Evolutionary conservation across 2,797 vertebrate genomes (phyloP), one percentile per base, ranked within the genome.

Genomic region (Takifugu ocellatus): DNA sequence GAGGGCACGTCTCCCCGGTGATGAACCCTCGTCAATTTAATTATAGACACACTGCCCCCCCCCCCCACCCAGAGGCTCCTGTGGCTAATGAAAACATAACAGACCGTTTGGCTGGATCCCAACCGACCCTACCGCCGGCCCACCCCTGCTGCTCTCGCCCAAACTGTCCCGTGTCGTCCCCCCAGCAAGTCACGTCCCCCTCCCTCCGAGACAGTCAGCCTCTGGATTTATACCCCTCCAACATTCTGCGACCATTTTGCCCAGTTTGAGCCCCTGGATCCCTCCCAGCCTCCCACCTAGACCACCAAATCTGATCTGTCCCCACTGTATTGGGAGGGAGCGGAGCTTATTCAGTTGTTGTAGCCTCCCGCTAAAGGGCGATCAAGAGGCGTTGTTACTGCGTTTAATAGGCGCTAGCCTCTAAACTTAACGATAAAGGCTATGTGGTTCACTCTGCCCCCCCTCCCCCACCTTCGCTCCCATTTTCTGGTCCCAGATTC

Each of bases 81-180:
- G 79, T 66, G 69, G 63, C 79, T 82, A 78, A 84, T 86, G 74
- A 84, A 82, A 86, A 82, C 76, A 84, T 55, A 79, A 81, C 77
- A 80, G 61, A 62, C 59, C 63, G 71, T 78, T 73, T 73, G 54
- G 62, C 72, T 56, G 45, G 62, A 79, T 66, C 69, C 52, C 66
- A 51, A 68, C 73, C 76, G 73, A 76, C 71, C 63, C 25, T 52
- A 56, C 62, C 54, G 51, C 56, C 21, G 31, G 55, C 67, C 59
- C 71, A 31, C 48, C 69, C 63, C 51, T 25, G 44, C 48, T 8
- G n/a, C 59, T 55, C 49, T 61, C 73, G 54, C 63, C 66, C 57
- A 54, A 69, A 70, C 70, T 60, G 63, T 60, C 68, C 59, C 62
- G 54, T 64, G 54, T 51, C 50, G 61, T 43, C 68, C 54, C 48